Conservation (phyloP, 2,888 invertebrate species). For the Polyommatus iphigenia region DNA sequence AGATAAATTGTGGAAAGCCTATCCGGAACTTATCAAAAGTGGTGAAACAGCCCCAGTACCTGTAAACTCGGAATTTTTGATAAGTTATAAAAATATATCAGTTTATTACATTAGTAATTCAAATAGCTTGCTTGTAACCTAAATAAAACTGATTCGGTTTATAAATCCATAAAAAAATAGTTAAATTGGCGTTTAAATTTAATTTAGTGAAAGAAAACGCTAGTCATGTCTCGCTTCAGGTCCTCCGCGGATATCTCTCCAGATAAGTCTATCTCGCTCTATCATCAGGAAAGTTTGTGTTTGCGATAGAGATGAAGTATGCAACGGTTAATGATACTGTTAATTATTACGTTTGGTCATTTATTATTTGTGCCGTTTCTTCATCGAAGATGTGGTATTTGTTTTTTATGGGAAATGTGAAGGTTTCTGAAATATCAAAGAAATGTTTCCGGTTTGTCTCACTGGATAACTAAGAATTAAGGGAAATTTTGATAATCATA, state of each 20-base stretch:
- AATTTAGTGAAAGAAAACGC: constrained; percentile 44
- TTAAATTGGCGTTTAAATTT: constrained; percentile 39
- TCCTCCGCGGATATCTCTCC: constrained; percentile 41
- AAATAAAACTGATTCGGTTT: neutral
- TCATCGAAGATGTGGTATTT: constrained; percentile 17
- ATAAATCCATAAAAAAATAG: constrained; percentile 34
- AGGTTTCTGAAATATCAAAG: neutral
- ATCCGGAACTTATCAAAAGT: too few species aligned
- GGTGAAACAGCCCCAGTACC: too few species aligned
- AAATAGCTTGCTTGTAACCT: neutral
- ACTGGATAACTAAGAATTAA: too few species aligned
- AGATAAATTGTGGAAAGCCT: too few species aligned
- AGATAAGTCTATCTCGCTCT: constrained; percentile 40
- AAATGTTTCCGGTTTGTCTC: too few species aligned
- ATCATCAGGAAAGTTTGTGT: constrained; percentile 27
- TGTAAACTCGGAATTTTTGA: too few species aligned
- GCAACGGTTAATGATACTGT: constrained; percentile 42
- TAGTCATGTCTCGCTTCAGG: constrained; percentile 46
- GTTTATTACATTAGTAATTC: neutral
- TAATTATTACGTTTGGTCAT: constrained; percentile 23
- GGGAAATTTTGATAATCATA: too few species aligned
- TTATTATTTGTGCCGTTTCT: constrained; percentile 11
- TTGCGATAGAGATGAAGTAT: constrained; percentile 41
- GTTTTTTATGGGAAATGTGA: neutral
- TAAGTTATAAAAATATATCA: neutral